Evolutionary conservation across 1,140 invertebrate species (phyloP), one percentile per base, ranked within the genome.

Genomic region (Musca domestica): DNA sequence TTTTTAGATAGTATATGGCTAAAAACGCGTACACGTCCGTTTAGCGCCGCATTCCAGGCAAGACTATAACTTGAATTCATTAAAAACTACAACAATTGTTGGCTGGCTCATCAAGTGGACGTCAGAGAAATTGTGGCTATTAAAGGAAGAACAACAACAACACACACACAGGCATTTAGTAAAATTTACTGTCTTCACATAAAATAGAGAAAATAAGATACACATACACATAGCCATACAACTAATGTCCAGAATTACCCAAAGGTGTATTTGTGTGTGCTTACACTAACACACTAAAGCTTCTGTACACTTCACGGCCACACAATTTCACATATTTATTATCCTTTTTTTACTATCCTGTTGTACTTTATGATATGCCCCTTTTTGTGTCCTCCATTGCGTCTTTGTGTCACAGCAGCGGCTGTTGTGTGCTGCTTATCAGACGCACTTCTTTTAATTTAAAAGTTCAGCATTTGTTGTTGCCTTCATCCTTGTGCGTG

Each of bases 11-110:
- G 27, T 61, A 41, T 34, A 25, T 20, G 19, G 34, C 17, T 61
- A 34, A 61, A 58, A 61, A 61, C 27, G 64, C 47, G 47, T 15
- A 63, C 77, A 79, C 77, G 77, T 77, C 77, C 77, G 77, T 74
- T 73, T 71, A 76, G 75, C 77, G 77, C 75, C 72, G 73, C 73
- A 75, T 77, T 76, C 77, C 72, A 74, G 77, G 73, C 72, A 72
- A 71, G 73, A 79, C 77, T 79, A 79, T 76, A 41, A 41, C 34
- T 12, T 41, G 63, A 6, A 20, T 25, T 52, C 51, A 41, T 20
- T 65, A 64, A 64, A 46, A 68, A 68, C 52, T 64, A 68, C 27
- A 41, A 63, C 48, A 34, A 61, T 61, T 61, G 56, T 61, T 58
- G 30, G 56, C 56, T 58, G 30, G 56, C 56, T 61, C 30, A 19